These are phyloP conservation scores for Lepus townsendii DNA, from an alignment of 2,797 vertebrate genomes.

Conservation along the genomic window DNA sequence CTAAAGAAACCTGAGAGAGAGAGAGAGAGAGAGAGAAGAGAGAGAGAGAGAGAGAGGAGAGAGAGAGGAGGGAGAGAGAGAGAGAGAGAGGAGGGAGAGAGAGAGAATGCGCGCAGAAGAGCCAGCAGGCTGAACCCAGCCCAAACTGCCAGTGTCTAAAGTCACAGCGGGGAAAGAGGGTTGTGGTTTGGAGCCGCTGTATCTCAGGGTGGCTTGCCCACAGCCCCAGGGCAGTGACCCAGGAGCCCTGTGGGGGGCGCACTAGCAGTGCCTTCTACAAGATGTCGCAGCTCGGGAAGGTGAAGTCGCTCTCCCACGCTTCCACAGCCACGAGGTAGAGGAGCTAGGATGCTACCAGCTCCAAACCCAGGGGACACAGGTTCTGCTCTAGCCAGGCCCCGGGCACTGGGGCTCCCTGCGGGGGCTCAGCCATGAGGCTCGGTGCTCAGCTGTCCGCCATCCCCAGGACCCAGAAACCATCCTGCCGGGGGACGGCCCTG, in stretches of 20 bases:
- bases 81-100: too few relatives aligned
- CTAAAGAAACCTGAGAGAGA: neutral
- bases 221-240: neutral
- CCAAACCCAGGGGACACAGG: too few relatives aligned
- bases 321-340: too few relatives aligned
- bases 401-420: neutral
- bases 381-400: neutral
- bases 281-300: neutral
- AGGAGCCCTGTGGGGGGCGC: neutral
- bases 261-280: neutral
- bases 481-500: neutral
- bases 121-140: neutral
- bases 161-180: neutral
- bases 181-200: neutral
- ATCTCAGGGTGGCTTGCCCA: too few relatives aligned
- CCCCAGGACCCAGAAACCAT: neutral
- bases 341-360: too few relatives aligned
- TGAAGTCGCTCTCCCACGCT: neutral
- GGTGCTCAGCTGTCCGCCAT: neutral
- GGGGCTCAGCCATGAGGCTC: neutral
- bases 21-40: too few relatives aligned
- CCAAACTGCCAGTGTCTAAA: neutral
- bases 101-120: neutral
- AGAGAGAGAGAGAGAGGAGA: too few relatives aligned
- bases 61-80: too few relatives aligned